Evolutionary conservation across 2,113 vertebrate species (phyloP).

Genomic region (Myodes glareolus): DNA sequence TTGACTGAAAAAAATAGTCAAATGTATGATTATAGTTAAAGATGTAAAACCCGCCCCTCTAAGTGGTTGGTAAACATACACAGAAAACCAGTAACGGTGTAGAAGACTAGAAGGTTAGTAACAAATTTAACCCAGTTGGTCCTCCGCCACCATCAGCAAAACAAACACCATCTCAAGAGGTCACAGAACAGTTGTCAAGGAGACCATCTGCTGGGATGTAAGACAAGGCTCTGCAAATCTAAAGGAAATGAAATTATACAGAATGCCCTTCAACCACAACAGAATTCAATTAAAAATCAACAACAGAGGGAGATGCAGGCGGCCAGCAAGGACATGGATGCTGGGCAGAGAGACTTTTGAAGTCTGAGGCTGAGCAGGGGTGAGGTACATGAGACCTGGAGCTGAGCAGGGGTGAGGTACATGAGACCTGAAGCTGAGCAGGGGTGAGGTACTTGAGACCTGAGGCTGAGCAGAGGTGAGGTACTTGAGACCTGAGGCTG

Average conservation of each 20-base stretch:
- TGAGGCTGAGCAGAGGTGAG: background rate
- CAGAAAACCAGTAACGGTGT: background rate
- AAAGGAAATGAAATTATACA: background rate
- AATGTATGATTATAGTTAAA: background rate
- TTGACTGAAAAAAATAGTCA: background rate
- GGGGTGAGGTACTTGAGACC: background rate
- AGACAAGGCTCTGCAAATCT: background rate
- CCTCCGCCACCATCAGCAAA: background rate
- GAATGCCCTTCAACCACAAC: background rate
- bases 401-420: background rate
- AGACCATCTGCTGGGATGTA: background rate
- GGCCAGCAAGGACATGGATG: background rate
- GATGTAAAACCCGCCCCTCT: background rate
- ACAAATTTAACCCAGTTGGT: background rate
- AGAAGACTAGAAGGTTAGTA: background rate
- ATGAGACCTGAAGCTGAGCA: background rate
- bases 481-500: background rate
- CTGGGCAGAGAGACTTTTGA: background rate
- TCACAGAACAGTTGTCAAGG: background rate
- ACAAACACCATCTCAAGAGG: background rate
- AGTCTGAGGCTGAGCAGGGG: background rate
- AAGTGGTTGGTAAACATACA: background rate
- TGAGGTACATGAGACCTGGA: background rate
- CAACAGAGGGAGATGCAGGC: background rate
- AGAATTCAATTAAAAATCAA: background rate